These are phyloP conservation scores for Hirtodrosophila cameraria DNA, from an alignment of 2,888 invertebrate genomes.

Conservation along the genomic window DNA sequence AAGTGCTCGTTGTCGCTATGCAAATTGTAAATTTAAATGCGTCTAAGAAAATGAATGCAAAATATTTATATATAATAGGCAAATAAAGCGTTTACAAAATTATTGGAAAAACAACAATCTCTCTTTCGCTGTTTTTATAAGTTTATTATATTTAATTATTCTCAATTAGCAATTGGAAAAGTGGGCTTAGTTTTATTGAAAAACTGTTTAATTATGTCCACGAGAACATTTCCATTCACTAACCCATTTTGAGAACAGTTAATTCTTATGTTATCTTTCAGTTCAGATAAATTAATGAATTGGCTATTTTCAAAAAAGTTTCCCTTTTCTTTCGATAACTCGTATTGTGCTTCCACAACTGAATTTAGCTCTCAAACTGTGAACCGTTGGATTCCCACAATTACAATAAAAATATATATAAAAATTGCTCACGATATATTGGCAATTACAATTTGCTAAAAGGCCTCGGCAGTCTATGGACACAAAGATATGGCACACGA, in stretches of 20 bases:
- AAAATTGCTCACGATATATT: slow-evolving; percentile 45
- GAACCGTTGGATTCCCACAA: slow-evolving; percentile 36
- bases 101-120: slow-evolving; percentile 2
- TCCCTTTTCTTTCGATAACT: no score
- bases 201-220: no score
- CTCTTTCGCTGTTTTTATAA: no score
- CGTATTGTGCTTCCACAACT: no score
- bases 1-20: slow-evolving; percentile 48
- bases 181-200: no score
- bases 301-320: no score
- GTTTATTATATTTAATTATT: no score
- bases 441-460: slow-evolving; percentile 54
- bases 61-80: slow-evolving; percentile 21
- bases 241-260: no score
- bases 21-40: slow-evolving; percentile 53
- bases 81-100: slow-evolving; percentile 8
- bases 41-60: slow-evolving; percentile 4
- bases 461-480: slow-evolving; percentile 33
- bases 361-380: background rate
- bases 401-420: slow-evolving; percentile 29
- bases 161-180: no score
- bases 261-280: no score
- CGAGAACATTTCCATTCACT: no score
- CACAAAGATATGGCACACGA: slow-evolving; percentile 51
- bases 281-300: no score